Evolutionary conservation across 2,113 vertebrate genomes (phyloP), one percentile per base, ranked within the genome.

Genomic region (Silurus meridionalis): DNA sequence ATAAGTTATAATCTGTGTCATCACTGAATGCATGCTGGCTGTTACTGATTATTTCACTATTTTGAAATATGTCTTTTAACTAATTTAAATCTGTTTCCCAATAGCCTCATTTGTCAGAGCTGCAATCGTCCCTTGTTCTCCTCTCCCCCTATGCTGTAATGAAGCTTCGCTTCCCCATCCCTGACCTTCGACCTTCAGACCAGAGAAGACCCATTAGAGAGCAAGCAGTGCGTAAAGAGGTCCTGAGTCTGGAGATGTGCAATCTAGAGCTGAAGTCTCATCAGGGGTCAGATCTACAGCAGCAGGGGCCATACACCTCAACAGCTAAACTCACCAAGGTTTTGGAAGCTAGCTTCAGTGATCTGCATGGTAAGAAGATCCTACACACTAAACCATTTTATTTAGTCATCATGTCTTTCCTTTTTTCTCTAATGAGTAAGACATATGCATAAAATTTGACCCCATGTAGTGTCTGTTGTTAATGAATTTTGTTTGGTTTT

Each of bases 131-230:
- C 82, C 92, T 96, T 90, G 90, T 92, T 64, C 92, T 97, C 28
- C 88, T 94, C 0, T 96, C 97, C 5, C 96, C 97, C 0, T 94
- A 93, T 80, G 95, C 95, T 19, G 86, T 95, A 0, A 91, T 98
- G 61, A 93, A 90, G 67, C 92, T 98, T 69, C 95, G 92, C 80
- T 97, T 98, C 91, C 97, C 97, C 67, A 90, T 98, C 15, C 96
- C 97, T 0, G 97, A 98, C 91, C 93, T 98, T 57, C 93, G 95
- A 13, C 94, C 95, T 11, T 89, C 80, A 6, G 91, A 94, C 0
- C 91, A 95, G 88, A 94, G 96, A 14, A 93, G 95, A 4, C 94
- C 95, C 8, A 92, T 93, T 9, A 93, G 88, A 0, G 94, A 96
- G 84, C 95, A 87, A 86, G 93, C 94, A 0, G 94, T 97, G 84